Evolutionary conservation across 1,140 invertebrate genomes (phyloP), one percentile per base, ranked within the genome.

Genomic region (Bombus waltoni): DNA sequence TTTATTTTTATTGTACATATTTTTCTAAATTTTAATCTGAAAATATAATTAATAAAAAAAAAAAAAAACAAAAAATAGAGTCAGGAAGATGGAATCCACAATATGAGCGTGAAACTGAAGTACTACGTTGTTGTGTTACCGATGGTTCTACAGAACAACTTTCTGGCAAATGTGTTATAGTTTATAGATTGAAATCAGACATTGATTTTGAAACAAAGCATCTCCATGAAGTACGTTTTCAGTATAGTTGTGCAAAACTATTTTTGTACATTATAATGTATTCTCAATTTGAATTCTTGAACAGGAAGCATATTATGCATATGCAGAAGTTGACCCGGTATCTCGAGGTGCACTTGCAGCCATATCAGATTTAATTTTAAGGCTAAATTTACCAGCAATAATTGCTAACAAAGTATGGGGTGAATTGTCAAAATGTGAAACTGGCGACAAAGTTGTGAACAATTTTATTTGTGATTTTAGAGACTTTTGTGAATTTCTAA

Each of bases 401-500:
- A 91, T 92, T 66, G 90, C 90, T 10, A 94, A 95, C 22, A 95
- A 92, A 53, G 94, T 96, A n/a, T 96, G 96, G 95, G 96, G 96
- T 38, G 94, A 96, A 78, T 91, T 96, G 15, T 93, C 93, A n/a
- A 95, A 96, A 80, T 94, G 92, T 18, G 94, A 95, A 82, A 81
- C 85, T 28, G 95, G 95, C 32, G 88, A 92, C 59, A 93, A 91
- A 84, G 93, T 95, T 53, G 95, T 95, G 76, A 89, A 95, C 18
- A 95, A 96, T 89, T 97, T 97, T 88, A 94, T 96, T 59, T 95
- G 95, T 71, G 96, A 96, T 87, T 96, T 96, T 87, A 92, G 92
- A 84, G 94, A 93, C 95, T 96, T 94, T 89, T 96, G 94, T 68
- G 93, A 95, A 71, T 97, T 96, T 93, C 81, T 96, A 28, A 93